Conservation (phyloP, 2,113 vertebrate species). For the Corythoichthys haematopterus region DNA sequence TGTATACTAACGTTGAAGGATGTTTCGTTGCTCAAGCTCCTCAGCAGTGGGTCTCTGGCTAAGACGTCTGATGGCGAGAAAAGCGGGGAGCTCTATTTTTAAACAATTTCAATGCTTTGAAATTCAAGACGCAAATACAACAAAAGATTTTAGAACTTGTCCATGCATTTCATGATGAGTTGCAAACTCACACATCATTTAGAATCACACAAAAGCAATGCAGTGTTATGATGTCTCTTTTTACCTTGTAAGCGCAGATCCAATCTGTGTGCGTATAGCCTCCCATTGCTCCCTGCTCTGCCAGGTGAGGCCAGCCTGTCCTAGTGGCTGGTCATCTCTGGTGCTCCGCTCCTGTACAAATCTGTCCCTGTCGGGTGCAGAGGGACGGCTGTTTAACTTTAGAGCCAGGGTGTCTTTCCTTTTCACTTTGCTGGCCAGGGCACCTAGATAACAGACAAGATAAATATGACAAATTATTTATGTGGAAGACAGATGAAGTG, state of each 20-base stretch:
- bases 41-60: conserved; percentile 95
- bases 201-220: neutral
- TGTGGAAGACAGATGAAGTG: neutral
- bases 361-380: conserved; percentile 69
- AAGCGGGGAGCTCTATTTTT: conserved; percentile 46
- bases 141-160: conserved; percentile 32
- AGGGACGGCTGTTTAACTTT: conserved; percentile 81
- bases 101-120: conserved; percentile 44
- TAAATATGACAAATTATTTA: neutral
- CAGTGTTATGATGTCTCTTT: neutral
- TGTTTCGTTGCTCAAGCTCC: conserved; percentile 96
- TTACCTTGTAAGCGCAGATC: conserved; percentile 87
- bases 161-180: conserved; percentile 21
- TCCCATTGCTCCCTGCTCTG: conserved; percentile 97
- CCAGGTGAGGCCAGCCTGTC: conserved; percentile 80
- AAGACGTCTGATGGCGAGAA: conserved; percentile 75
- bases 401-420: conserved; percentile 95
- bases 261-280: conserved; percentile 91
- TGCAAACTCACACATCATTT: conserved; percentile 7
- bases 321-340: conserved; percentile 68
- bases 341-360: conserved; percentile 55
- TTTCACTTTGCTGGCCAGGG: conserved; percentile 88
- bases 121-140: conserved; percentile 44
- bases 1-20: conserved; percentile 85
- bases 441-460: conserved; percentile 66